Evolutionary conservation across 2,888 invertebrate species (phyloP).

Genomic region (Lepetodrilus schrolli): DNA sequence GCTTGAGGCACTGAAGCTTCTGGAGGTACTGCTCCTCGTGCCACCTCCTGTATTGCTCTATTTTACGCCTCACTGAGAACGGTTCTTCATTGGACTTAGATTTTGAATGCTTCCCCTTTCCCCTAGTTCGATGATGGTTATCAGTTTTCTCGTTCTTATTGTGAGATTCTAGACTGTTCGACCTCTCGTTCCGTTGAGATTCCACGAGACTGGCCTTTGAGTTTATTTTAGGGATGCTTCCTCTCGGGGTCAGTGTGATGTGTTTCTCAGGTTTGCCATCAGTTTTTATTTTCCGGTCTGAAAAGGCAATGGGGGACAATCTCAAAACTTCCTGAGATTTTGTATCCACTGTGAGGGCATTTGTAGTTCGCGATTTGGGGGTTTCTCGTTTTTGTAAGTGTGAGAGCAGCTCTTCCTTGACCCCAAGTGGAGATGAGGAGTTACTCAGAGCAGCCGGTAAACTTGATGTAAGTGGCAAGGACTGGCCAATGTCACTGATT

Average conservation of each 20-base stretch:
- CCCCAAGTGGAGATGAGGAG: background rate
- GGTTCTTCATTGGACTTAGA: conserved; percentile 54
- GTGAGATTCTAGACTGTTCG: background rate
- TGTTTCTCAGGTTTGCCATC: conserved; percentile 30
- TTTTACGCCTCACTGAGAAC: conserved; percentile 66
- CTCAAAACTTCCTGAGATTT: conserved; percentile 28
- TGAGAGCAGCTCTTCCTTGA: conserved; percentile 9
- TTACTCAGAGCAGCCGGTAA: background rate
- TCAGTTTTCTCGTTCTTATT: background rate
- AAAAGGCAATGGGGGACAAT: conserved; percentile 13
- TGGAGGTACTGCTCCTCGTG: conserved; percentile 66
- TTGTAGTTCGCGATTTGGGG: background rate
- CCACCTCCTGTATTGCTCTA: conserved; percentile 68
- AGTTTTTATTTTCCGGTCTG: conserved; percentile 16
- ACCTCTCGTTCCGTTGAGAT: background rate
- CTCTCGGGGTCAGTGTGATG: background rate
- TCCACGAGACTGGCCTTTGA: background rate
- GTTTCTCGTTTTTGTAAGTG: background rate
- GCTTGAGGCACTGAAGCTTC: conserved; percentile 58
- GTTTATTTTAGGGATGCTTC: conserved; percentile 13
- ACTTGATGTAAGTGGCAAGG: background rate
- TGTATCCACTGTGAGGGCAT: background rate
- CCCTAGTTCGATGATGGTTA: background rate
- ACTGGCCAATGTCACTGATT: conserved; percentile 41
- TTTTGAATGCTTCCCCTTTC: conserved; percentile 35